Evolutionary conservation across 1,140 invertebrate genomes (phyloP).

Genomic region (Teleogryllus occipitalis): DNA sequence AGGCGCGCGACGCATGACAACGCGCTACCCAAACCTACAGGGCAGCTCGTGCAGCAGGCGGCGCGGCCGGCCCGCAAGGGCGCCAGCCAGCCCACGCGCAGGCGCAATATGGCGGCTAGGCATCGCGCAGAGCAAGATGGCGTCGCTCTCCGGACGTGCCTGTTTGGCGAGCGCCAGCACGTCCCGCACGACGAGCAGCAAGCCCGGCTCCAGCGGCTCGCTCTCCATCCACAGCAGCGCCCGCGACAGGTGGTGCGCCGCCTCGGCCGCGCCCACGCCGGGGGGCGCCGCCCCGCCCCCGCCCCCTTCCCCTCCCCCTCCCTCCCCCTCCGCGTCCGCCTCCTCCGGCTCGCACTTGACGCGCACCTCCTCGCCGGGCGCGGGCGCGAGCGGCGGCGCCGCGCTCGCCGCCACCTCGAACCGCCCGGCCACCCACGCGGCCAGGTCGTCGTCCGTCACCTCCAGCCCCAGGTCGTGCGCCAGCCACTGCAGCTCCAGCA

Average conservation of each 20-base stretch:
- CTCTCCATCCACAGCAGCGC: slow-evolving; percentile 46
- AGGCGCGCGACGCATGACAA: too few species aligned
- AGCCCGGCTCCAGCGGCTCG: slow-evolving; percentile 42
- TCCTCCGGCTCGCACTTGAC: slow-evolving; percentile 29
- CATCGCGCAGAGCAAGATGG: not conserved
- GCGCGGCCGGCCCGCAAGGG: too few species aligned
- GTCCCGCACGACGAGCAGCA: slow-evolving; percentile 41
- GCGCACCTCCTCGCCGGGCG: slow-evolving; percentile 18
- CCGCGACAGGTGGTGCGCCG: slow-evolving; percentile 36
- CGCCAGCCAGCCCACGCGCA: too few species aligned
- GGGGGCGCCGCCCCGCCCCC: not conserved
- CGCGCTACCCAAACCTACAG: too few species aligned
- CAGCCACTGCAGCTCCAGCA: slow-evolving; percentile 36
- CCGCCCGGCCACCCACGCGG: slow-evolving; percentile 35
- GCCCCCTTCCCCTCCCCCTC: too few species aligned
- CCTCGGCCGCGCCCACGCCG: slow-evolving; percentile 32
- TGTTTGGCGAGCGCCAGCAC: slow-evolving; percentile 35
- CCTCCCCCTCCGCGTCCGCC: slow-evolving; percentile 23
- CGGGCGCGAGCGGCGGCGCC: slow-evolving; percentile 33
- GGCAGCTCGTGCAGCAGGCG: too few species aligned
- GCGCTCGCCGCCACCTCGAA: not conserved
- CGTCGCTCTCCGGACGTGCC: slow-evolving; percentile 26
- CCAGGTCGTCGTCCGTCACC: slow-evolving; percentile 35
- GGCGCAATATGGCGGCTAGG: not conserved
- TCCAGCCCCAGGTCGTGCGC: slow-evolving; percentile 38